Evolutionary conservation across 2,888 invertebrate genomes (phyloP).

Genomic region (Dicyrtoma fusca): DNA sequence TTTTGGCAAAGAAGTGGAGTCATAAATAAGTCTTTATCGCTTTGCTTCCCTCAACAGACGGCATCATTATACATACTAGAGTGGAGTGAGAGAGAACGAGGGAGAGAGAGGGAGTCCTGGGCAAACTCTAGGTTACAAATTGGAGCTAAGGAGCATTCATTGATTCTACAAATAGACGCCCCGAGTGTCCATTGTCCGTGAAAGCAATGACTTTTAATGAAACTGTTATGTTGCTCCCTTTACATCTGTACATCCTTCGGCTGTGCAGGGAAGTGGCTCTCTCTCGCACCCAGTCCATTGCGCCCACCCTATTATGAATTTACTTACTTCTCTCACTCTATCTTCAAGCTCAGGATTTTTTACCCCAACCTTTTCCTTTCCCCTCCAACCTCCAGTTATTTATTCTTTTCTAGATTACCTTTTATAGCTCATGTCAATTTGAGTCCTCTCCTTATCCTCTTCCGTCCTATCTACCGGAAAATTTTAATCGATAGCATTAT

Average conservation of each 20-base stretch:
- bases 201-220: constrained; percentile 37
- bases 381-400: too few relatives aligned
- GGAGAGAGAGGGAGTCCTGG: constrained; percentile 8
- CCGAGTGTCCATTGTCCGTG: constrained; percentile 31
- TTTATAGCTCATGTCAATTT: too few relatives aligned
- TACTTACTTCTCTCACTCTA: background rate
- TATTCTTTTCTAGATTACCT: too few relatives aligned
- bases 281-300: background rate
- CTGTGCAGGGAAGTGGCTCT: background rate
- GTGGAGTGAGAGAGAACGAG: constrained; percentile 14
- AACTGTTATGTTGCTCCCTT: constrained; percentile 27
- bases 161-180: constrained; percentile 35
- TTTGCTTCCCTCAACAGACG: constrained; percentile 30
- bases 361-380: background rate
- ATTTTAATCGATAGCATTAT: too few relatives aligned
- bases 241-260: background rate
- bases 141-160: constrained; percentile 35
- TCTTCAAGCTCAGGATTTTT: too few relatives aligned
- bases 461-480: too few relatives aligned
- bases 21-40: constrained; percentile 41
- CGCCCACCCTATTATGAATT: background rate
- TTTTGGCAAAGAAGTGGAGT: constrained; percentile 32
- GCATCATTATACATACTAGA: constrained; percentile 36
- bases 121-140: constrained; percentile 34
- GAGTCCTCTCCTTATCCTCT: too few relatives aligned